Evolutionary conservation across 2,113 vertebrate genomes (phyloP).

Genomic region (Halcyon malimbica): DNA sequence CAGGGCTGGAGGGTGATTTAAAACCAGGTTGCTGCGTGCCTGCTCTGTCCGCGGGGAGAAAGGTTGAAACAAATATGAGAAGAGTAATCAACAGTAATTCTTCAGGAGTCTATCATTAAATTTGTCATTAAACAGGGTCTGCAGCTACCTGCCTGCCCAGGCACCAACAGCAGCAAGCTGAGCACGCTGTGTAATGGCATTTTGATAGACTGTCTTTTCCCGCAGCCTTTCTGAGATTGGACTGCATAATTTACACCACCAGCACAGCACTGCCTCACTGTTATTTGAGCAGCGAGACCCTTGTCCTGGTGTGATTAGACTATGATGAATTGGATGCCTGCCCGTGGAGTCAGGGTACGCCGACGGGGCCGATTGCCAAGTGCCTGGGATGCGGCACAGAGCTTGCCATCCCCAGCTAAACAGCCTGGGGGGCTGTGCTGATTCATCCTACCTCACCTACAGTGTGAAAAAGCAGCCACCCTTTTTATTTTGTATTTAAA

Average conservation of each 20-base stretch:
- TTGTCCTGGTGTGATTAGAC: not conserved
- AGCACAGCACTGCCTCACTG: not conserved
- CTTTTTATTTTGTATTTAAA: not conserved
- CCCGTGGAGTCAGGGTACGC: not conserved
- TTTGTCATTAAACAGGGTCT: not conserved
- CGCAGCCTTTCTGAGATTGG: not conserved
- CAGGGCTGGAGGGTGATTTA: constrained; percentile 7
- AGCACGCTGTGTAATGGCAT: not conserved
- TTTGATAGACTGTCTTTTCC: constrained; percentile 50
- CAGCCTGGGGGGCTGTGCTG: not conserved
- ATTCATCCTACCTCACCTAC: not conserved
- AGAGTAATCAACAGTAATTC: constrained; percentile 31
- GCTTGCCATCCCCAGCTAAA: not conserved
- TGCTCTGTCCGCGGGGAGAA: not conserved
- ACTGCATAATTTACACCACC: constrained; percentile 42
- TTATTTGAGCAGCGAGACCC: constrained; percentile 48
- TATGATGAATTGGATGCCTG: constrained; percentile 34
- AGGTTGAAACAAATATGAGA: not conserved
- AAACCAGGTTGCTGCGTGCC: not conserved
- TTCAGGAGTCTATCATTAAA: constrained; percentile 3
- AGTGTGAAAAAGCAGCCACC: not conserved
- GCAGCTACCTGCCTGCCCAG: not conserved
- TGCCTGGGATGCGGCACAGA: not conserved
- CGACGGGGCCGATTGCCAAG: not conserved
- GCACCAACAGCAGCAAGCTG: not conserved